Evolutionary conservation across 2,797 vertebrate species (phyloP).

Genomic region (Bovichtus variegatus): DNA sequence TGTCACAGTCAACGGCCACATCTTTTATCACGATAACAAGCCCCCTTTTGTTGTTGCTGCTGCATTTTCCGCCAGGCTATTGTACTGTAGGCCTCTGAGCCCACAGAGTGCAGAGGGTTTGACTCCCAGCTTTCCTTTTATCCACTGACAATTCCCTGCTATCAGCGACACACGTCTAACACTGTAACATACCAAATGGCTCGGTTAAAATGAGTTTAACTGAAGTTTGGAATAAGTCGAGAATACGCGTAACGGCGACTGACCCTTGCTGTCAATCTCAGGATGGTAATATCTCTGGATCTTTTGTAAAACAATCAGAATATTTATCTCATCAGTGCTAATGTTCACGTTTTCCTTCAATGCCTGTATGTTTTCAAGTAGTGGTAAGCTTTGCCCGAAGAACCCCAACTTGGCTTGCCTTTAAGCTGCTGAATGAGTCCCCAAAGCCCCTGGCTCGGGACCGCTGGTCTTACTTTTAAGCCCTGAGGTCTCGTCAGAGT

Average conservation of each 20-base stretch:
- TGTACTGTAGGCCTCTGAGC: conserved; percentile 33
- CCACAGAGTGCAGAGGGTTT: conserved; percentile 18
- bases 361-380: neutral
- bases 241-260: neutral
- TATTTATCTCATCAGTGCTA: neutral
- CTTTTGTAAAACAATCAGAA: neutral
- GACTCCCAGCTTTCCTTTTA: conserved; percentile 40
- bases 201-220: neutral
- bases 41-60: conserved; percentile 55
- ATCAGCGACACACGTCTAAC: conserved; percentile 15
- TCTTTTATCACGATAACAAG: conserved; percentile 66
- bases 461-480: conserved; percentile 33
- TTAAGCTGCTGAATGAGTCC: conserved; percentile 32
- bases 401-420: conserved; percentile 33
- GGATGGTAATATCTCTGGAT: neutral
- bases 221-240: neutral
- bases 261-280: neutral
- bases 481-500: conserved; percentile 61
- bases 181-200: neutral
- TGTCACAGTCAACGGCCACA: conserved; percentile 54
- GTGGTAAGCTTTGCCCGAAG: conserved; percentile 22
- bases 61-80: conserved; percentile 40
- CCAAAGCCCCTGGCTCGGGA: conserved; percentile 44
- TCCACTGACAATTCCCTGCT: conserved; percentile 33
- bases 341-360: conserved; percentile 2